phyloP scores from a whole-genome alignment of 2,888 invertebrate genomes.

The Crepidodera aurea region DNA sequence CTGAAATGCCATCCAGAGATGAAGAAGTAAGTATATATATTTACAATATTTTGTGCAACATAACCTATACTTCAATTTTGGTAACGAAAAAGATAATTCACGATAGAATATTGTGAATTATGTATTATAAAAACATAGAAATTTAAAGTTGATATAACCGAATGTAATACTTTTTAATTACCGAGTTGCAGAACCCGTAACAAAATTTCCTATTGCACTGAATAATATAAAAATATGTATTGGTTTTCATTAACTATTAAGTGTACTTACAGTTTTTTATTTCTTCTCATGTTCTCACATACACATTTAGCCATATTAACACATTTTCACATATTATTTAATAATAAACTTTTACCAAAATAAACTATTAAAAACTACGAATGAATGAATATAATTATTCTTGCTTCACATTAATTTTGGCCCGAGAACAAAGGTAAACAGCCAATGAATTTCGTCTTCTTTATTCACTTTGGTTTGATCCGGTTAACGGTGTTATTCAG shows the following conservation, averaged over 20 bases:
- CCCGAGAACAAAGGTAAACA: not conserved
- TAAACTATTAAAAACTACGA: conserved; percentile 7
- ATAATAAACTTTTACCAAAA: not conserved
- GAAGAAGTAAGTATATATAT: conserved; percentile 63
- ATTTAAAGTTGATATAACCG: too few relatives aligned
- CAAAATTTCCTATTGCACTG: too few relatives aligned
- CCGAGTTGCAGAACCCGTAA: too few relatives aligned
- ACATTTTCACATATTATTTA: not conserved
- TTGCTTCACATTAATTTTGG: not conserved
- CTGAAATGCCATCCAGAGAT: conserved; percentile 75
- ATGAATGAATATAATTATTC: conserved; percentile 15
- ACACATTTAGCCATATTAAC: not conserved
- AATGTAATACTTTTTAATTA: too few relatives aligned
- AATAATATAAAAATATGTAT: too few relatives aligned
- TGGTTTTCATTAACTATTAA: too few relatives aligned
- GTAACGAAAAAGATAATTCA: too few relatives aligned
- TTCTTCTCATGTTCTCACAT: not conserved
- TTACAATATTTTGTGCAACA: not conserved
- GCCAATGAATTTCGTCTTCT: conserved; percentile 1
- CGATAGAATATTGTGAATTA: too few relatives aligned
- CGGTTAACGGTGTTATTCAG: too few relatives aligned
- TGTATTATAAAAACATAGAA: too few relatives aligned
- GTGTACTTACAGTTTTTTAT: not conserved
- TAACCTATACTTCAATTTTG: conserved; percentile 5
- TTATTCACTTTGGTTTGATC: not conserved